Percentiles rank a stretch among this genome's conserved stretches.
Evolutionary conservation across 2,888 invertebrate genomes (phyloP).

Genomic region (Patella ulyssiponensis): DNA sequence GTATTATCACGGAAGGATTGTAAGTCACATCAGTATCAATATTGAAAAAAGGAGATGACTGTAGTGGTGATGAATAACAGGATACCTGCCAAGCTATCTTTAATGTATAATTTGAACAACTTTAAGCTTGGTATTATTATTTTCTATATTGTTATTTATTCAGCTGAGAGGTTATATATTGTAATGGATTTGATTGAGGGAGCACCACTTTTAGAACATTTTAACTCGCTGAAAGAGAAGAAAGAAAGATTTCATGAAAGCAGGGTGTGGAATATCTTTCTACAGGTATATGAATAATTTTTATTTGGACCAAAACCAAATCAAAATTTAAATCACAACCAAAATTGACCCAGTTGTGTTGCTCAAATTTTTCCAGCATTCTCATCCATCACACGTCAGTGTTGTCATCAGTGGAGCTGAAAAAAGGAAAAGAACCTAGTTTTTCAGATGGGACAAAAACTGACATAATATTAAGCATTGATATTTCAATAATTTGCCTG

Average conservation of each 20-base stretch:
- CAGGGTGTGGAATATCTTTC: constrained; percentile 72
- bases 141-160: constrained; percentile 18
- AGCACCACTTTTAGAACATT: constrained; percentile 72
- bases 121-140: neutral
- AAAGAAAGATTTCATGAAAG: constrained; percentile 68
- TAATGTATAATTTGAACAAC: neutral
- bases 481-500: too few relatives aligned
- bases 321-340: too few relatives aligned
- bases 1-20: too few relatives aligned
- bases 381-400: too few relatives aligned
- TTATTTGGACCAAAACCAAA: too few relatives aligned
- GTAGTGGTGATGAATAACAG: neutral
- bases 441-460: too few relatives aligned
- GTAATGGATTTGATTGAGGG: constrained; percentile 75
- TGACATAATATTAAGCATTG: too few relatives aligned
- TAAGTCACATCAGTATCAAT: neutral
- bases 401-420: too few relatives aligned
- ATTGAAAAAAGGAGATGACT: neutral
- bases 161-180: constrained; percentile 72
- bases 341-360: too few relatives aligned
- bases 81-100: neutral
- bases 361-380: too few relatives aligned
- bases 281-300: constrained; percentile 64
- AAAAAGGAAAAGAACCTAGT: too few relatives aligned
- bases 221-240: constrained; percentile 73